A percentile compares a stretch with the other conserved stretches of the same genome.
Conservation (phyloP, 2,888 invertebrate species). For the Drosophila anomalata region DNA sequence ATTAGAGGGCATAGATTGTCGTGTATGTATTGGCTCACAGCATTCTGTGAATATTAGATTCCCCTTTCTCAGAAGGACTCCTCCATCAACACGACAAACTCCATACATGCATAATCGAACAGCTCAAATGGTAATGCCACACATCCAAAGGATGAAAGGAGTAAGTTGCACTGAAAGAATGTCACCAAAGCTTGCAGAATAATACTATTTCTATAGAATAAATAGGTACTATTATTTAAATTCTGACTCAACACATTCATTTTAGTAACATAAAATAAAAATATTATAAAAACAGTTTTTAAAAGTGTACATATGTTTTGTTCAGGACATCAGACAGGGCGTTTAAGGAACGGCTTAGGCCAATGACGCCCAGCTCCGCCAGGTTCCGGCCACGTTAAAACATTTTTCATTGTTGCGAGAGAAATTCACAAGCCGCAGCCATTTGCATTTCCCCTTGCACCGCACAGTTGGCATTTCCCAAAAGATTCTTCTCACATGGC, state of each 20-base stretch:
- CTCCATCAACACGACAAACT: constrained; percentile 4
- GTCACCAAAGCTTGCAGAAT: no score
- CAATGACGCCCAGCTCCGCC: constrained; percentile 25
- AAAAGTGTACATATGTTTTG: not conserved
- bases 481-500: constrained; percentile 35
- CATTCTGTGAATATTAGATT: constrained; percentile 48
- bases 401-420: constrained; percentile 41
- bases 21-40: constrained; percentile 70
- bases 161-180: constrained; percentile 5
- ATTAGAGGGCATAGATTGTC: constrained; percentile 70
- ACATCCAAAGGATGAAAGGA: constrained; percentile 15
- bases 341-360: constrained; percentile 11
- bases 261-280: no score
- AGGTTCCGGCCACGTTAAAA: constrained; percentile 14
- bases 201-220: no score
- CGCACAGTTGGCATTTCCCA: constrained; percentile 25
- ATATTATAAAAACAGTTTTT: not conserved
- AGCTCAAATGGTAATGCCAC: constrained; percentile 43
- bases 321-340: not conserved
- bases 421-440: constrained; percentile 27
- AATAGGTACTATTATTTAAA: no score
- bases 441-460: constrained; percentile 23
- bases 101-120: constrained; percentile 64
- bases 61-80: constrained; percentile 24
- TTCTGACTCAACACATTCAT: no score